Evolutionary conservation across 2,888 invertebrate genomes (phyloP).

Genomic region (Macrosoma leucophasiata): DNA sequence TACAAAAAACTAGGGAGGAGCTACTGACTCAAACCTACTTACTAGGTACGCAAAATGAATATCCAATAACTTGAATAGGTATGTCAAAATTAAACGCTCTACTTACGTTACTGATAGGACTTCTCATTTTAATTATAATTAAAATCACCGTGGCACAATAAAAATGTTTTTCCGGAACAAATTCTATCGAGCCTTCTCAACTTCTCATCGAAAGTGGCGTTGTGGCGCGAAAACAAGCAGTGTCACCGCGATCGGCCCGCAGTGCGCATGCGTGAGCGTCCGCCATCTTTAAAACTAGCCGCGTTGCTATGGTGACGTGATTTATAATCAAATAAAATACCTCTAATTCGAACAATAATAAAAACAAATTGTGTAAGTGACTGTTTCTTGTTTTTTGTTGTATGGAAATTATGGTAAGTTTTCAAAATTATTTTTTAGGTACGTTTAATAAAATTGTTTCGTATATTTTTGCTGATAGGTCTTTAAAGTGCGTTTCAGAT

Average conservation of each 20-base stretch:
- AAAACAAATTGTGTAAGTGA: conserved; percentile 26
- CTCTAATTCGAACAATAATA: conserved; percentile 14
- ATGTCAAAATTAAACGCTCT: no score
- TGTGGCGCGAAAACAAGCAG: conserved; percentile 66
- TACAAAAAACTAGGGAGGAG: no score
- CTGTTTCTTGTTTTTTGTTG: conserved; percentile 24
- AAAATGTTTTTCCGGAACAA: background rate
- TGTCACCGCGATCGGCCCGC: conserved; percentile 37
- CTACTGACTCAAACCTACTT: no score
- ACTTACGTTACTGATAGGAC: no score
- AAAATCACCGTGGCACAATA: no score
- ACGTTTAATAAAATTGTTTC: conserved; percentile 5
- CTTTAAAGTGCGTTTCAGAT: conserved; percentile 11
- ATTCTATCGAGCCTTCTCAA: conserved; percentile 1
- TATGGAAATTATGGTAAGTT: conserved; percentile 32
- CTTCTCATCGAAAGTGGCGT: conserved; percentile 8
- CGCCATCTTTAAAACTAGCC: conserved; percentile 38
- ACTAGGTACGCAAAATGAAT: no score
- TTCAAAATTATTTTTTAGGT: conserved; percentile 8
- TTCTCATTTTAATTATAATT: no score
- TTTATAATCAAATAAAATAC: conserved; percentile 43
- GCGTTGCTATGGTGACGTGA: conserved; percentile 55
- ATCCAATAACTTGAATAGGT: no score
- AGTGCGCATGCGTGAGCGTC: conserved; percentile 46
- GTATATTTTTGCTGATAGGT: conserved; percentile 16